Conservation (phyloP, 1,140 invertebrate genomes). For the Pectinophora gossypiella region DNA sequence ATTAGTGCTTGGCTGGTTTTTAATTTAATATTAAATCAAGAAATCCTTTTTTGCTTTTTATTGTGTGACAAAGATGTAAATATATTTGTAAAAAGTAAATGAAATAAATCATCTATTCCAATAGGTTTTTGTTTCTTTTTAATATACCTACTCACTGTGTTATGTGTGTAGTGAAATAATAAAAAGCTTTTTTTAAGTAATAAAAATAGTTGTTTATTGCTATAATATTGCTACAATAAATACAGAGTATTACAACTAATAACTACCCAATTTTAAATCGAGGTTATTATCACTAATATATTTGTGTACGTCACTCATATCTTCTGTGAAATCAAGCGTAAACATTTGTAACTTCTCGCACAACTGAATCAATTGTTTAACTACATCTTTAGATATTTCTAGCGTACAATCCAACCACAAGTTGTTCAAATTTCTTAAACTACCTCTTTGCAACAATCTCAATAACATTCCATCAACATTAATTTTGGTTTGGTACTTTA, state of each 20-base stretch:
- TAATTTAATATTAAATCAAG: no score
- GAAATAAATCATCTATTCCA: not conserved
- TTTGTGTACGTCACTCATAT: constrained; percentile 44
- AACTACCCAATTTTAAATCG: constrained; percentile 58
- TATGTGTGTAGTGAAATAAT: not conserved
- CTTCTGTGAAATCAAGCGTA: constrained; percentile 49
- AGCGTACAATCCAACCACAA: constrained; percentile 70
- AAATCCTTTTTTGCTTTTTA: no score
- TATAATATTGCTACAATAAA: constrained; percentile 15
- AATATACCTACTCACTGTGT: not conserved
- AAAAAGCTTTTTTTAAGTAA: not conserved
- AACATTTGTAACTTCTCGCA: constrained; percentile 54
- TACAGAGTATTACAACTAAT: constrained; percentile 29
- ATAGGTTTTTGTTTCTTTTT: no score
- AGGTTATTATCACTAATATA: constrained; percentile 66
- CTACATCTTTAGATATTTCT: constrained; percentile 54
- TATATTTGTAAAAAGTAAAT: not conserved
- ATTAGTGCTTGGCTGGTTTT: no score
- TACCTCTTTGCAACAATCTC: constrained; percentile 47
- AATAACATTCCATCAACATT: constrained; percentile 51
- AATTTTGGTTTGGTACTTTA: constrained; percentile 63
- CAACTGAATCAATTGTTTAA: constrained; percentile 50
- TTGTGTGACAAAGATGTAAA: not conserved
- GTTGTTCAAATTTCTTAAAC: constrained; percentile 47
- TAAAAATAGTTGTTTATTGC: no score